These are phyloP conservation scores for Yoshiicerus persimilis DNA, from an alignment of 1,140 invertebrate species.

Conservation along the genomic window DNA sequence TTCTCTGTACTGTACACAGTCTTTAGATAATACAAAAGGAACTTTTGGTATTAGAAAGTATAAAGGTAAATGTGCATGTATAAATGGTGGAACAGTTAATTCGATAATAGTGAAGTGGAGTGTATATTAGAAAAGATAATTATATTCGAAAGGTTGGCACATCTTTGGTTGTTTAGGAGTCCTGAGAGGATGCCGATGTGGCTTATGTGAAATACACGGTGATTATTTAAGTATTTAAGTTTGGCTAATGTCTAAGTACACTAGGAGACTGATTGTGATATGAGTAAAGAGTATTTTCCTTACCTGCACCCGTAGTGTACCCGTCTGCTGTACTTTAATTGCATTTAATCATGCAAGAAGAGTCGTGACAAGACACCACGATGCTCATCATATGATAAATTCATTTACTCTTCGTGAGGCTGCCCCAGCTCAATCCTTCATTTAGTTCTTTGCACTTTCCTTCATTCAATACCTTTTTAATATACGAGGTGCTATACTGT, in stretches of 20 bases:
- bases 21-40: too few relatives aligned
- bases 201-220: too few relatives aligned
- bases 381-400: slow-evolving; percentile 27
- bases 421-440: slow-evolving; percentile 17
- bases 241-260: neutral
- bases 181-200: neutral
- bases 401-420: slow-evolving; percentile 17
- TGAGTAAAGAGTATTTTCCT: neutral
- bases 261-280: neutral
- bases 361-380: slow-evolving; percentile 24
- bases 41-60: too few relatives aligned
- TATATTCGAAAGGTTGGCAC: neutral
- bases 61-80: too few relatives aligned
- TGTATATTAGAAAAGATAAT: neutral
- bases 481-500: slow-evolving; percentile 12
- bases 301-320: neutral
- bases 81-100: too few relatives aligned
- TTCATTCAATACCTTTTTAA: slow-evolving; percentile 3
- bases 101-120: neutral
- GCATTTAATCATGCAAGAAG: slow-evolving; percentile 25
- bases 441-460: slow-evolving; percentile 18
- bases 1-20: neutral
- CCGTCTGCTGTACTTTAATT: slow-evolving; percentile 11
- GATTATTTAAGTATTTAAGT: neutral
- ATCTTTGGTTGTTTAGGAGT: neutral